Percentiles rank a stretch among this genome's conserved stretches.
Evolutionary conservation across 2,113 vertebrate genomes (phyloP).

Genomic region (Bufo gargarizans): DNA sequence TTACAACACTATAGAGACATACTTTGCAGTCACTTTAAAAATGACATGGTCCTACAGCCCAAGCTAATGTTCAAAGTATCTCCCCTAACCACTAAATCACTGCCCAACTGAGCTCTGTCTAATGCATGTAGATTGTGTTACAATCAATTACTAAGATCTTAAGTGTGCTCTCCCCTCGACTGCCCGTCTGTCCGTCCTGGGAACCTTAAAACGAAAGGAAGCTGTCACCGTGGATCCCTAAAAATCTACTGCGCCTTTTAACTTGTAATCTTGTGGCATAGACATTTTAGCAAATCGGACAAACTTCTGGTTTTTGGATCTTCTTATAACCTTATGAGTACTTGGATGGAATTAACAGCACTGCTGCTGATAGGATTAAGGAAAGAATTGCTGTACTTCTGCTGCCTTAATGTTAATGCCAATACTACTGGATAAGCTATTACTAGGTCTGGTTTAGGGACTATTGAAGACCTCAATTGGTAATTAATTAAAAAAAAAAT

Average conservation of each 20-base stretch:
- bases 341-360: background rate
- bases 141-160: constrained; percentile 59
- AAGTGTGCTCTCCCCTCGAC: constrained; percentile 48
- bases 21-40: constrained; percentile 57
- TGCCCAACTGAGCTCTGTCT: constrained; percentile 54
- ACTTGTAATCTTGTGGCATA: background rate
- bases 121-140: constrained; percentile 59
- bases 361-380: background rate
- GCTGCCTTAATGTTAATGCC: background rate
- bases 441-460: too few relatives aligned
- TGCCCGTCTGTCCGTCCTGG: constrained; percentile 41
- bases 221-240: background rate
- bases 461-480: background rate
- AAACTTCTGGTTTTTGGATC: background rate
- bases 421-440: background rate
- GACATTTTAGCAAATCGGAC: background rate
- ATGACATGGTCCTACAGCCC: constrained; percentile 56
- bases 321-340: constrained; percentile 13
- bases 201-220: constrained; percentile 30
- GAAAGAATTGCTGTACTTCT: background rate
- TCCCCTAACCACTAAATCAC: constrained; percentile 59
- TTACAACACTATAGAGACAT: constrained; percentile 57
- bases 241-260: background rate
- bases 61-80: constrained; percentile 55
- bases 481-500: too few relatives aligned